Conservation (phyloP, 1,140 invertebrate genomes). For the Arion vulgaris region DNA sequence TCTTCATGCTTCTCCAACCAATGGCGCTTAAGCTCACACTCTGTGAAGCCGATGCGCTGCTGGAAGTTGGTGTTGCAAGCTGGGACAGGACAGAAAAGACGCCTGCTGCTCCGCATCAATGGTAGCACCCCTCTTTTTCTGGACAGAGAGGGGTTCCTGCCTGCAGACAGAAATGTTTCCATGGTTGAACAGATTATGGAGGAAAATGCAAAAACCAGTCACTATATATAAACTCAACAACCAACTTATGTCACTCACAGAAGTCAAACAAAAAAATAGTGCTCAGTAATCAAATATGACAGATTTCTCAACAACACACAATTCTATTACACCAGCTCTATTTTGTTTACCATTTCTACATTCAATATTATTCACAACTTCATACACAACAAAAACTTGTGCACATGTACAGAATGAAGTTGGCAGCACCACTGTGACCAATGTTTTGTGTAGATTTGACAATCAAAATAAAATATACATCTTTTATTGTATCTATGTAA, state of each 20-base stretch:
- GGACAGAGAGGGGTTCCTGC: not conserved
- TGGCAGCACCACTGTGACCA: too few relatives aligned
- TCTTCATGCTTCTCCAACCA: slow-evolving; percentile 34
- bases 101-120: slow-evolving; percentile 18
- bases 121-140: not conserved
- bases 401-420: too few relatives aligned
- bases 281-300: too few relatives aligned
- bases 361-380: too few relatives aligned
- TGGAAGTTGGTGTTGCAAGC: slow-evolving; percentile 7
- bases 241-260: not conserved
- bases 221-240: not conserved
- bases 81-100: slow-evolving; percentile 28
- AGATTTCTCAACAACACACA: too few relatives aligned
- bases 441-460: too few relatives aligned
- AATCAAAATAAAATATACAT: too few relatives aligned
- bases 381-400: too few relatives aligned
- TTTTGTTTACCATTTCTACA: too few relatives aligned
- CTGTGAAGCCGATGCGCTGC: slow-evolving; percentile 23
- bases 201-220: not conserved
- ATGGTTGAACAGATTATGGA: not conserved
- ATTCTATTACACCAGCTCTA: too few relatives aligned
- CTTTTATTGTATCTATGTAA: too few relatives aligned
- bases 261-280: too few relatives aligned
- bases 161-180: slow-evolving; percentile 29
- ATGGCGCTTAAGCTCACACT: slow-evolving; percentile 32